Percentiles rank a stretch among this genome's conserved stretches.
phyloP scores from a whole-genome alignment of 2,888 invertebrate species.

The Synanthedon vespiformis region DNA sequence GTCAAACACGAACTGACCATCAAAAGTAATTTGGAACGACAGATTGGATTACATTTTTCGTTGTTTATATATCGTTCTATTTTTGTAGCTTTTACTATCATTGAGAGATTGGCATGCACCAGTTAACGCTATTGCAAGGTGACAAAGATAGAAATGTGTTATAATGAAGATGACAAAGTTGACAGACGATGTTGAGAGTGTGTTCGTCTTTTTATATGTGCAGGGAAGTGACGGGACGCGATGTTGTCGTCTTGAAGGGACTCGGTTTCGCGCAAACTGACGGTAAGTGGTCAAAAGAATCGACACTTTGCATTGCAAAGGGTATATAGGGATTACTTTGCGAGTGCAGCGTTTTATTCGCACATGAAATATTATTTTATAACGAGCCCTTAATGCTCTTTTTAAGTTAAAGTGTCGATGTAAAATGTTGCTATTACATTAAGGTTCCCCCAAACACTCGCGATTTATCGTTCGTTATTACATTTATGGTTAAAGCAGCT shows the following conservation, averaged over 20 bases:
- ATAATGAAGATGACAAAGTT: slow-evolving; percentile 18
- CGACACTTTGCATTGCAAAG: neutral
- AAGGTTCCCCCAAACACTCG: too few relatives aligned
- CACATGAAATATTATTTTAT: too few relatives aligned
- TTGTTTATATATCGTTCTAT: slow-evolving; percentile 34
- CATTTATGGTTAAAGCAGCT: too few relatives aligned
- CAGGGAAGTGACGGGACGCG: slow-evolving; percentile 49
- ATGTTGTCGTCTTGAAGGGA: slow-evolving; percentile 15
- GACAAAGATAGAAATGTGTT: slow-evolving; percentile 24
- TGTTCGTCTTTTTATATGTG: slow-evolving; percentile 70
- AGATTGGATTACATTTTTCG: slow-evolving; percentile 18
- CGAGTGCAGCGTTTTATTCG: too few relatives aligned
- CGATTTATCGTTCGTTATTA: too few relatives aligned
- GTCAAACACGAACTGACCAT: slow-evolving; percentile 8
- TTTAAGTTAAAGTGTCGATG: too few relatives aligned
- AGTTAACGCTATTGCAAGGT: slow-evolving; percentile 48
- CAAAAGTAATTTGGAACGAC: slow-evolving; percentile 13
- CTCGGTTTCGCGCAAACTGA: neutral
- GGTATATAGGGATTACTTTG: too few relatives aligned
- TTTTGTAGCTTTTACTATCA: slow-evolving; percentile 49
- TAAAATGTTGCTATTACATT: too few relatives aligned
- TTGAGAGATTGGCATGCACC: slow-evolving; percentile 61
- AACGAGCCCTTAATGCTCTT: too few relatives aligned
- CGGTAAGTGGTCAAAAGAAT: neutral
- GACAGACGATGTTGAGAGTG: slow-evolving; percentile 52